Base-by-base conservation (phyloP, 2,888 invertebrate species). In the Cantharis rustica region DNA sequence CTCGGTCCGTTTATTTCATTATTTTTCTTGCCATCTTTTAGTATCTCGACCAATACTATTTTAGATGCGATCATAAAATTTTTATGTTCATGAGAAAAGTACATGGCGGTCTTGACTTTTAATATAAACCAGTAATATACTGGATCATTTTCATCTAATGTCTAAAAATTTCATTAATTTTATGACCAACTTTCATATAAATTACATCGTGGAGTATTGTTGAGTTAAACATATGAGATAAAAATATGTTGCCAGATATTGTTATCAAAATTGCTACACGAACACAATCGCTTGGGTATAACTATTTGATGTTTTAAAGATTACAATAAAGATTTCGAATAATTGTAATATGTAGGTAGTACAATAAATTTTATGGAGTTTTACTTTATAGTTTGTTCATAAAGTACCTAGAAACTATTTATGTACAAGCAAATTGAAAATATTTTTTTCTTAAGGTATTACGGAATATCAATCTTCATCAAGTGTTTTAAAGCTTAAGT, bases 91-190 rank as follows among this genome's bases (percentile, higher is more conserved):
- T 71, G 73, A 74, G 75, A 80, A 66, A 73, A 71, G 73, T 78
- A 80, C 77, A 80, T 80, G 80, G 80, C 78, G 79, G 73, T 79
- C 78, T 79, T 72, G 69, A 78, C 72, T 68, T 74, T 77, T 77
- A 77, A 78, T 75, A 73, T 75, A 70, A 75, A 73, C 68, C 73
- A 16, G 75, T 73, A 78, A 78, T 78, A 78, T 77, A 68, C 72
- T 75, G 75, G 75, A 77, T 75, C 75, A 77, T 77, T 77, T 77
- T 77, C 69, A 72, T 71, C 71, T 72, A 72, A 72, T 75, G 68
- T 75, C 72, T 47, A 77, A 66, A 66, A 75, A 72, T 73, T 77
- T 77, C 77, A 77, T 77, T 77, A 77, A 75, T 75, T 77, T 77
- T 77, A 77, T 62, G 70, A 66, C 68, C 47, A n/a, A 75, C 70